Conservation (phyloP, 2,113 vertebrate species). For the Mugil cephalus region DNA sequence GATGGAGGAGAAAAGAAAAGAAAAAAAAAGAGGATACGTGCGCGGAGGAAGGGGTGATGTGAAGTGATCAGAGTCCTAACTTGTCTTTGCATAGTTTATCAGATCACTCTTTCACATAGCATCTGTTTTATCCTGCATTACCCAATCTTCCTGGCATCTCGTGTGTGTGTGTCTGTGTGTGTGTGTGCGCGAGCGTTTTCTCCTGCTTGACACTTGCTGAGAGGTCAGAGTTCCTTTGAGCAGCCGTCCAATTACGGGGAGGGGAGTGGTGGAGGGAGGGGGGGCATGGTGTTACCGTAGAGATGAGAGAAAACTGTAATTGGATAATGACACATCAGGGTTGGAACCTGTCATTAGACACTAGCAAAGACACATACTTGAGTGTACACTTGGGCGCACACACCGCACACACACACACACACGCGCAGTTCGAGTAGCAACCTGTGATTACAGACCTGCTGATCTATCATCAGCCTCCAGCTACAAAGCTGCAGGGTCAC, state of each 20-base stretch:
- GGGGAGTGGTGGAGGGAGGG: too few species aligned
- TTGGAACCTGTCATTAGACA: slow-evolving; percentile 76
- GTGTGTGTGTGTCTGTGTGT: slow-evolving; percentile 17
- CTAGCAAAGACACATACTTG: slow-evolving; percentile 28
- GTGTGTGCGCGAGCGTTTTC: slow-evolving; percentile 33
- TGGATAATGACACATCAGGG: slow-evolving; percentile 77
- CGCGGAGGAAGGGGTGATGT: slow-evolving; percentile 48
- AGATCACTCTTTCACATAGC: slow-evolving; percentile 62
- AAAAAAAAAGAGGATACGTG: too few species aligned
- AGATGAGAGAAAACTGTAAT: slow-evolving; percentile 82
- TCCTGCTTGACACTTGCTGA: slow-evolving; percentile 59
- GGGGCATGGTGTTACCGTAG: slow-evolving; percentile 70
- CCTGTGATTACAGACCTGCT: slow-evolving; percentile 77
- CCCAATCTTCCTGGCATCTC: slow-evolving; percentile 62
- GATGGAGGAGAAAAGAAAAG: slow-evolving; percentile 26
- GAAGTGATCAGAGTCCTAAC: slow-evolving; percentile 72
- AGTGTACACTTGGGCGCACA: neutral
- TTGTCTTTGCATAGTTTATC: slow-evolving; percentile 75
- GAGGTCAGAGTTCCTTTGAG: slow-evolving; percentile 77
- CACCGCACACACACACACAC: neutral
- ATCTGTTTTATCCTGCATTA: slow-evolving; percentile 73
- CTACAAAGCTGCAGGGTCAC: slow-evolving; percentile 27
- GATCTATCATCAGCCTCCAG: slow-evolving; percentile 68
- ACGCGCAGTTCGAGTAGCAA: slow-evolving; percentile 37
- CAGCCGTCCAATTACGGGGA: slow-evolving; percentile 74